A percentile compares a stretch with the other conserved stretches of the same genome.
These are phyloP conservation scores for Cryptocephalus primarius DNA, from an alignment of 2,888 invertebrate species.

Conservation along the genomic window DNA sequence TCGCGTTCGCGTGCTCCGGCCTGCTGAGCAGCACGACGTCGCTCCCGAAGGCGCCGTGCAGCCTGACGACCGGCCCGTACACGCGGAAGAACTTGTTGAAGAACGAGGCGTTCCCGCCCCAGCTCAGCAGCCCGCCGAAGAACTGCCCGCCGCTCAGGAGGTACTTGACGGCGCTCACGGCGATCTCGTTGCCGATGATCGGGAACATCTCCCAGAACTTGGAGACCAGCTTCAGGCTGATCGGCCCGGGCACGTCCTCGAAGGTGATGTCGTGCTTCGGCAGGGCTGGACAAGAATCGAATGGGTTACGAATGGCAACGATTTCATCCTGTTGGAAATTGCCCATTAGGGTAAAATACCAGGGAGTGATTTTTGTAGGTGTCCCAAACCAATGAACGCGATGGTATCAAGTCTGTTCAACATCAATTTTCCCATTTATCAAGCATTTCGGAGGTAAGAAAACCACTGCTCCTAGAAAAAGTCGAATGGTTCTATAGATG, in stretches of 20 bases:
- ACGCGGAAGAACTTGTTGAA: conserved; percentile 38
- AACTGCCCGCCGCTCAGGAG: conserved; percentile 43
- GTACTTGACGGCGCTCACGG: conserved; percentile 41
- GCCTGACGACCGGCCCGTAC: conserved; percentile 55
- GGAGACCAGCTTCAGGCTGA: conserved; percentile 44
- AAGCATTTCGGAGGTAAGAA: no score
- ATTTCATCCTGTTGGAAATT: no score
- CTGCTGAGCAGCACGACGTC: conserved; percentile 53
- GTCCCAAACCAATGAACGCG: no score
- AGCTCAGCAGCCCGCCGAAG: conserved; percentile 34
- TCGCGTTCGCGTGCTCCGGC: conserved; percentile 52
- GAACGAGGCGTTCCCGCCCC: conserved; percentile 37
- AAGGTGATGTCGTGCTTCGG: conserved; percentile 30
- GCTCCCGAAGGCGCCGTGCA: conserved; percentile 51
- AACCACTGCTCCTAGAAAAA: no score
- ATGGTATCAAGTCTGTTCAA: no score
- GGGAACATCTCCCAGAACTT: conserved; percentile 49
- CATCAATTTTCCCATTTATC: no score
- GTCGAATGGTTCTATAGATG: no score
- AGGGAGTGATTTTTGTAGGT: no score
- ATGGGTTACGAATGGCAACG: no score
- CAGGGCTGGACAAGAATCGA: no score
- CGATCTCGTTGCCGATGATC: conserved; percentile 49
- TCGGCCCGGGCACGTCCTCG: conserved; percentile 55
- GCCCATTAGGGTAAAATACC: no score